A percentile compares a stretch with the other conserved stretches of the same genome.
Conservation (phyloP, 2,888 invertebrate genomes). For the Acleris cristana region DNA sequence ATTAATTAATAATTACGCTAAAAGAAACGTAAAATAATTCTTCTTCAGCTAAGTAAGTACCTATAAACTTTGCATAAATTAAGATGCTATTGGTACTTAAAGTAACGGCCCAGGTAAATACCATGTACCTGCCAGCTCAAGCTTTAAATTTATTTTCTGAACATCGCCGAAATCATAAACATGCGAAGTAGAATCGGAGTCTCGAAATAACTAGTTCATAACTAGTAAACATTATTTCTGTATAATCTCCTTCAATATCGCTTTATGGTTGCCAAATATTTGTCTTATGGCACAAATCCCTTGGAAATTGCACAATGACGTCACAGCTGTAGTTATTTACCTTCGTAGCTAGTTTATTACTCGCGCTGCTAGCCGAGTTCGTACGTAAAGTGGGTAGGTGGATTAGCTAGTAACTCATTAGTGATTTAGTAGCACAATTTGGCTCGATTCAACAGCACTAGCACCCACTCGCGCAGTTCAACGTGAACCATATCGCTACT, state of each 20-base stretch:
- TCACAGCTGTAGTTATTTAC: slow-evolving; percentile 22
- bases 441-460: slow-evolving; percentile 8
- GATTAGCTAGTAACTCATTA: slow-evolving; percentile 14
- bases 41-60: background rate
- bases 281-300: slow-evolving; percentile 14
- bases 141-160: no score
- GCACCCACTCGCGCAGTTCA: slow-evolving; percentile 1
- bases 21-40: background rate
- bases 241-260: slow-evolving; percentile 22
- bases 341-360: slow-evolving; percentile 12
- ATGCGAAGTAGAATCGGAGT: no score
- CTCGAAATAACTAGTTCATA: background rate
- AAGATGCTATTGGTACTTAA: background rate
- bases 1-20: slow-evolving; percentile 14
- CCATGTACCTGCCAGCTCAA: no score
- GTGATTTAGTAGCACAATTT: slow-evolving; percentile 13
- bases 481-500: slow-evolving; percentile 1
- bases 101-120: background rate
- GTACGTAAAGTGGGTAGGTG: slow-evolving; percentile 16
- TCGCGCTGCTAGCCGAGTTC: background rate
- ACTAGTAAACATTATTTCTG: slow-evolving; percentile 25
- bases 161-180: no score
- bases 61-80: background rate
- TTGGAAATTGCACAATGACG: slow-evolving; percentile 20
- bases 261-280: slow-evolving; percentile 10